These are phyloP conservation scores for Macrophya alboannulata DNA, from an alignment of 2,888 invertebrate genomes.

Conservation along the genomic window DNA sequence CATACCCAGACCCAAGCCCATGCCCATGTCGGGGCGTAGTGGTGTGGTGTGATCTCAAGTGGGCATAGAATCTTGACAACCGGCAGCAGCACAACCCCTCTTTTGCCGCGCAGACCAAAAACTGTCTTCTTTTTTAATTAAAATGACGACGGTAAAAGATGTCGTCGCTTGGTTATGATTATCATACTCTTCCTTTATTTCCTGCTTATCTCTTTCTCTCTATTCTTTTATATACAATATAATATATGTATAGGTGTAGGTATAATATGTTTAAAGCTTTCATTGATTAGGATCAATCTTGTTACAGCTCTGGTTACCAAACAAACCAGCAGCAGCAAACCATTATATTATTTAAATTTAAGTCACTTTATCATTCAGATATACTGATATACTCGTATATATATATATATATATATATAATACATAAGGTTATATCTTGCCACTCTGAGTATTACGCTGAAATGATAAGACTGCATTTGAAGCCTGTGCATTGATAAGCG, in stretches of 20 bases:
- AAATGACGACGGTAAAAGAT: slow-evolving; percentile 30
- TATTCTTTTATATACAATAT: background rate
- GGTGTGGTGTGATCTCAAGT: background rate
- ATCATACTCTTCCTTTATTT: slow-evolving; percentile 1
- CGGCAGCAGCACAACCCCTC: background rate
- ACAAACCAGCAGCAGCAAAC: background rate
- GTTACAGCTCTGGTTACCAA: background rate
- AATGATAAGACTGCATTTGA: background rate
- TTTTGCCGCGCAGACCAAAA: background rate
- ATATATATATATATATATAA: too few species aligned
- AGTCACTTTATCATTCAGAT: background rate
- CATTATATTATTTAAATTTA: background rate
- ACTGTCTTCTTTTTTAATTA: slow-evolving; percentile 36
- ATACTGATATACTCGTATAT: background rate
- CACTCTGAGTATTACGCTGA: background rate
- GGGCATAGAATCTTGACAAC: slow-evolving; percentile 47
- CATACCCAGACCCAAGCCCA: background rate
- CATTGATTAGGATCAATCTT: background rate
- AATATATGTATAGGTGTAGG: background rate
- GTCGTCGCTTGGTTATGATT: slow-evolving; percentile 16
- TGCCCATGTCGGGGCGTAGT: background rate
- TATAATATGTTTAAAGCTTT: background rate
- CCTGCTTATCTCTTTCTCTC: background rate
- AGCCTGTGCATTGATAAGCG: too few species aligned
- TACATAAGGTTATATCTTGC: background rate